Percentiles rank a stretch among this genome's conserved stretches.
phyloP scores from a whole-genome alignment of 2,113 vertebrate genomes.

The Malurus cyaneus region DNA sequence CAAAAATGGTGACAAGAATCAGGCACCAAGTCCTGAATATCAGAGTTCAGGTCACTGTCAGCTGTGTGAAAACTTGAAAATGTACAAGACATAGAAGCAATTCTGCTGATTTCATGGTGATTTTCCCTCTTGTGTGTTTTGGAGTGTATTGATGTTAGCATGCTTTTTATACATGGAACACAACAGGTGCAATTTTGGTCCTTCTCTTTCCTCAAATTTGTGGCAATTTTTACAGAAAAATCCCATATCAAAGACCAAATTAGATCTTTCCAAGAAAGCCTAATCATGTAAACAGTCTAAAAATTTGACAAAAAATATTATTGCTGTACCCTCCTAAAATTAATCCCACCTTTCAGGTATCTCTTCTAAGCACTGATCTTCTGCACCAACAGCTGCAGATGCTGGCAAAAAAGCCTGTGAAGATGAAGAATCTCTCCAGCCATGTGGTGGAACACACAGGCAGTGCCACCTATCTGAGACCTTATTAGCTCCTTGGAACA shows the following conservation, averaged over 20 bases:
- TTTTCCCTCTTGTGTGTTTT: slow-evolving; percentile 6
- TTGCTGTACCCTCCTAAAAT: not conserved
- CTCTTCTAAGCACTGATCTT: not conserved
- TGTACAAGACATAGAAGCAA: slow-evolving; percentile 43
- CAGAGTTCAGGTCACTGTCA: slow-evolving; percentile 1
- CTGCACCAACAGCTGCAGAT: not conserved
- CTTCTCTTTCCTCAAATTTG: not conserved
- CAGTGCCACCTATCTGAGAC: not conserved
- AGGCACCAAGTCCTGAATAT: not conserved
- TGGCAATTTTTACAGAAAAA: not conserved
- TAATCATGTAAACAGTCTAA: not conserved
- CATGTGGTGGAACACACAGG: not conserved
- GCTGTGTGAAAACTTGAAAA: slow-evolving; percentile 45
- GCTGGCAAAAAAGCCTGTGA: not conserved
- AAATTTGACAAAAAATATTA: not conserved
- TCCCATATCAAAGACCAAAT: not conserved
- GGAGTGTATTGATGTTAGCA: not conserved
- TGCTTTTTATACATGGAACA: not conserved
- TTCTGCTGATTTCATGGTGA: slow-evolving; percentile 27
- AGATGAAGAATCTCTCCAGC: not conserved
- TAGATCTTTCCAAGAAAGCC: not conserved
- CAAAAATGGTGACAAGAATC: not conserved
- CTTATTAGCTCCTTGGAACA: not conserved
- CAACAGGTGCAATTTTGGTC: not conserved
- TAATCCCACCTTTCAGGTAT: not conserved